Percentiles rank a stretch among this genome's conserved stretches.
phyloP scores from a whole-genome alignment of 1,140 invertebrate genomes.

The Artemia franciscana region DNA sequence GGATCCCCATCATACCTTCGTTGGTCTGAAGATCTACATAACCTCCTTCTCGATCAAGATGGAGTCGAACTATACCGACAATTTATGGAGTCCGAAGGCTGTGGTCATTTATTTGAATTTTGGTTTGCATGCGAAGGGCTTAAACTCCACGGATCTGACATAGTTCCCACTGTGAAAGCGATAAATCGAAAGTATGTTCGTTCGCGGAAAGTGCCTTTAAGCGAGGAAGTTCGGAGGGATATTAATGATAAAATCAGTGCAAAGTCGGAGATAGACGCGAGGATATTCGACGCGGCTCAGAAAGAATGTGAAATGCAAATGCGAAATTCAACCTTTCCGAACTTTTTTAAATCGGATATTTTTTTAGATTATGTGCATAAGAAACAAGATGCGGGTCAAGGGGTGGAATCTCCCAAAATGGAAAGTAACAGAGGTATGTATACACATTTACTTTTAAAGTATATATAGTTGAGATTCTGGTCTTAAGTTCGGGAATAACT shows the following conservation, averaged over 20 bases:
- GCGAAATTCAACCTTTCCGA: slow-evolving; percentile 59
- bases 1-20: slow-evolving; percentile 46
- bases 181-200: slow-evolving; percentile 65
- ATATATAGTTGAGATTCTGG: no score
- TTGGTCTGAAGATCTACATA: slow-evolving; percentile 59
- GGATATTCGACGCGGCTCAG: slow-evolving; percentile 41
- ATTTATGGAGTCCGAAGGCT: slow-evolving; percentile 56
- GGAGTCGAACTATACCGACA: slow-evolving; percentile 59
- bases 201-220: slow-evolving; percentile 53
- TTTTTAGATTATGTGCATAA: slow-evolving; percentile 66
- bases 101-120: slow-evolving; percentile 36
- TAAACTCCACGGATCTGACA: slow-evolving; percentile 36
- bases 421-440: background rate
- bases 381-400: slow-evolving; percentile 17
- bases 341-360: slow-evolving; percentile 69
- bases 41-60: slow-evolving; percentile 55
- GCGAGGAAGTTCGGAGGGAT: slow-evolving; percentile 43
- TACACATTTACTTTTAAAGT: background rate
- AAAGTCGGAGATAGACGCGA: slow-evolving; percentile 23
- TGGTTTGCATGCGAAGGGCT: slow-evolving; percentile 78
- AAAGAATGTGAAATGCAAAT: slow-evolving; percentile 53
- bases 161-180: slow-evolving; percentile 47
- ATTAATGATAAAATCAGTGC: slow-evolving; percentile 38
- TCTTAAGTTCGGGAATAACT: no score
- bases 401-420: background rate